Conservation (phyloP, 2,888 invertebrate genomes). For the Pseudococcus jackbeardsleyi region DNA sequence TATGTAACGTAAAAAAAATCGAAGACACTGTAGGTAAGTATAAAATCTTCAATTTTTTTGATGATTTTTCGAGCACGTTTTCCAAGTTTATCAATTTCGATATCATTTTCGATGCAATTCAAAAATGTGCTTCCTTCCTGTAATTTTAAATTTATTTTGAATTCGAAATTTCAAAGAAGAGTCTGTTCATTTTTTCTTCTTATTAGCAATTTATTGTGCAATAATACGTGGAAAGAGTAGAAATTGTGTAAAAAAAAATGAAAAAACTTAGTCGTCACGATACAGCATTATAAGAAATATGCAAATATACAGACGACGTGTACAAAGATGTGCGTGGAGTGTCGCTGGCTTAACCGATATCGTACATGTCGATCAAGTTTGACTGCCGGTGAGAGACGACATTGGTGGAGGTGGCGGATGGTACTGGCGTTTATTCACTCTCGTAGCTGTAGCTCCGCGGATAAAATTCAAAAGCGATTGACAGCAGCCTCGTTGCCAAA, state of each 20-base stretch:
- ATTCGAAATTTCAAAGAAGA: too few relatives aligned
- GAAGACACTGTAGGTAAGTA: too few relatives aligned
- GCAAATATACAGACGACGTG: background rate
- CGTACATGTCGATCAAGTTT: slow-evolving; percentile 14
- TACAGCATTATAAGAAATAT: background rate
- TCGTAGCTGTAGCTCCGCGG: background rate
- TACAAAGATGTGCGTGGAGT: background rate
- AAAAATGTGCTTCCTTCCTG: too few relatives aligned
- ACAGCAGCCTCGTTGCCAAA: slow-evolving; percentile 17
- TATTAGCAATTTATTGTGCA: background rate
- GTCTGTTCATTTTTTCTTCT: too few relatives aligned
- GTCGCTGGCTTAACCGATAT: background rate
- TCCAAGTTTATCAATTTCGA: too few relatives aligned
- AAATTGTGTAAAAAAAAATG: background rate
- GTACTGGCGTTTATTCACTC: background rate
- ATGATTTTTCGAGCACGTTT: too few relatives aligned
- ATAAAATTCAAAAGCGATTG: slow-evolving; percentile 22
- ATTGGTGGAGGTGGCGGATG: background rate
- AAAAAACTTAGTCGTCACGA: background rate
- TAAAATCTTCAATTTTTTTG: too few relatives aligned
- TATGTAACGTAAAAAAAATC: too few relatives aligned
- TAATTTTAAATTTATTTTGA: too few relatives aligned
- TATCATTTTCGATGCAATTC: too few relatives aligned
- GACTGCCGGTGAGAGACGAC: background rate
- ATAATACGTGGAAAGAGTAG: background rate